Conservation (phyloP, 2,797 vertebrate species). For the Amblyraja radiata region DNA sequence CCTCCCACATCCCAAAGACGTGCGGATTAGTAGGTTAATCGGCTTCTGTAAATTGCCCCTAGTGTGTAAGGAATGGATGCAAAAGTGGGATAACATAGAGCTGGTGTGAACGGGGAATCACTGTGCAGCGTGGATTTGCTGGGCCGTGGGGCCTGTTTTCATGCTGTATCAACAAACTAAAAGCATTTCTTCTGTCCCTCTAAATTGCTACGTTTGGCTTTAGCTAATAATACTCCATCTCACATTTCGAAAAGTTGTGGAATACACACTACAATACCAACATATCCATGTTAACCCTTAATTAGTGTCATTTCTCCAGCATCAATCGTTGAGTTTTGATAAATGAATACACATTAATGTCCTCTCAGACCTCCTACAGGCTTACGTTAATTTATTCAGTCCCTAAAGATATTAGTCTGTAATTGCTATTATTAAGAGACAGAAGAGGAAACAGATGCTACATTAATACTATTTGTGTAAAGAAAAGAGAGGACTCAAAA, state of each 20-base stretch:
- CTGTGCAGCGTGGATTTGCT: too few species aligned
- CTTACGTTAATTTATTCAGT: conserved; percentile 10
- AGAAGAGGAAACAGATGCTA: conserved; percentile 3
- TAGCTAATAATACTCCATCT: neutral
- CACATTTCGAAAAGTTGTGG: neutral
- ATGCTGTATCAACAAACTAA: neutral
- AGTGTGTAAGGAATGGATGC: too few species aligned
- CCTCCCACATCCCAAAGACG: too few species aligned
- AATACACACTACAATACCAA: neutral
- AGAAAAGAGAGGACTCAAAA: neutral
- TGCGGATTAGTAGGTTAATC: too few species aligned
- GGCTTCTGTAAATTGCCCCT: too few species aligned
- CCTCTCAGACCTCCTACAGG: neutral
- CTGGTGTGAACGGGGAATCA: too few species aligned
- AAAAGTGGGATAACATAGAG: too few species aligned
- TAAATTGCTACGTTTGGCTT: conserved; percentile 25
- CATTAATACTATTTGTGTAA: conserved; percentile 7
- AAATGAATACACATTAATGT: conserved; percentile 8
- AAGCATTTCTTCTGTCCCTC: neutral
- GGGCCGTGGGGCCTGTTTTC: too few species aligned
- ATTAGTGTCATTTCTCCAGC: conserved; percentile 23
- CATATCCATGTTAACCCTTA: neutral
- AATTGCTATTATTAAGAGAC: conserved; percentile 10
- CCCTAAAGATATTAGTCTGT: neutral
- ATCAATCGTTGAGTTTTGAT: neutral